A percentile compares a stretch with the other conserved stretches of the same genome.
These are phyloP conservation scores for Lasius platythorax DNA, from an alignment of 2,888 invertebrate species.

Conservation along the genomic window DNA sequence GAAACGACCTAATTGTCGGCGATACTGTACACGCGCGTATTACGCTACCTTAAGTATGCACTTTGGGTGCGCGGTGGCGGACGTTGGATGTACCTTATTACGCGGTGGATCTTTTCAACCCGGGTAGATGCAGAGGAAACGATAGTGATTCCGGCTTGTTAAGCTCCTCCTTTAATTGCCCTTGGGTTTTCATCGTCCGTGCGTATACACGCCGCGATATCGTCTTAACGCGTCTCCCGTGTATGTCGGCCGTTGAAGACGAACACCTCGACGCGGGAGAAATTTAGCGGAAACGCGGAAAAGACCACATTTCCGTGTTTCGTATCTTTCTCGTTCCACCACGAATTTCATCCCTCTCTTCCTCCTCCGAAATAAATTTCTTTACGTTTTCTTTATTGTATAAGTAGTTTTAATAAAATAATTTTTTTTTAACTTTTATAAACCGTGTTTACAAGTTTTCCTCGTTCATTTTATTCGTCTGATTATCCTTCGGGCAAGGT, in stretches of 20 bases:
- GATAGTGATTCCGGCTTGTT: constrained; percentile 84
- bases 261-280: constrained; percentile 1
- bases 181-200: constrained; percentile 82
- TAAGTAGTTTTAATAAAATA: background rate
- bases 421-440: background rate
- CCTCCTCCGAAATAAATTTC: background rate
- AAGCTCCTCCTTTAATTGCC: constrained; percentile 84
- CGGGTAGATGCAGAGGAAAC: constrained; percentile 84
- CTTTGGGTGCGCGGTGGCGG: constrained; percentile 68
- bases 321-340: background rate
- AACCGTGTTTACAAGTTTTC: background rate
- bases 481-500: background rate
- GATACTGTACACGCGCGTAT: constrained; percentile 73
- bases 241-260: constrained; percentile 37
- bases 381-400: too few species aligned
- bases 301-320: constrained; percentile 38
- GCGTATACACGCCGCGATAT: constrained; percentile 77
- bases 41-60: constrained; percentile 70
- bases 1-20: constrained; percentile 74
- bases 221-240: constrained; percentile 70
- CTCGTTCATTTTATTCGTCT: constrained; percentile 2
- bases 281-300: constrained; percentile 50
- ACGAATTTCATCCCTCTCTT: background rate
- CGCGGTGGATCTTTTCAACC: constrained; percentile 79
- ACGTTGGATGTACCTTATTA: constrained; percentile 78